A percentile compares a stretch with the other conserved stretches of the same genome.
Evolutionary conservation across 2,888 invertebrate genomes (phyloP).

Genomic region (Cryptocheilus praepositus): DNA sequence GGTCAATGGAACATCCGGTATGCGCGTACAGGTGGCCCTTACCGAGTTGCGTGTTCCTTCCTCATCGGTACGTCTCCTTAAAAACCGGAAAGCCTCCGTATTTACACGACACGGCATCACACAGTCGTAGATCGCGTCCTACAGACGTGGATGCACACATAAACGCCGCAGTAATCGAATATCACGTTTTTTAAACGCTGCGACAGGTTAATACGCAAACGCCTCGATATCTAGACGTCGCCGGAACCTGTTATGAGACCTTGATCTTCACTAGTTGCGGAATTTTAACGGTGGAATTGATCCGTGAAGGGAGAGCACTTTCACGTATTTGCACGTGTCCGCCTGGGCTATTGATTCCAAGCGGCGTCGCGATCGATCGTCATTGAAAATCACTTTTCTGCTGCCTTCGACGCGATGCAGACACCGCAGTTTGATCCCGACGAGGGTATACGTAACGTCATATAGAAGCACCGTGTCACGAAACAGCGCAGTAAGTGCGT

Average conservation of each 20-base stretch:
- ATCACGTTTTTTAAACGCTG: no score
- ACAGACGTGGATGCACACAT: no score
- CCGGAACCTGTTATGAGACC: no score
- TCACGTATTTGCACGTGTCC: background rate
- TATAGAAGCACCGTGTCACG: constrained; percentile 39
- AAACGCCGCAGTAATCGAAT: no score
- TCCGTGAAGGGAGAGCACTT: constrained; percentile 1
- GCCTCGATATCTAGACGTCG: no score
- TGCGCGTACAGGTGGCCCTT: constrained; percentile 49
- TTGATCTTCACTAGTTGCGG: no score
- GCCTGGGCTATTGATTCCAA: no score
- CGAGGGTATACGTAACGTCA: constrained; percentile 18
- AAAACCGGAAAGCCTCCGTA: constrained; percentile 28
- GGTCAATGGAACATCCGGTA: constrained; percentile 66
- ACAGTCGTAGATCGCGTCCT: no score
- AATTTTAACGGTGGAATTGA: constrained; percentile 30
- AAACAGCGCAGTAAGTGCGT: constrained; percentile 46
- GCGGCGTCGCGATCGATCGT: no score
- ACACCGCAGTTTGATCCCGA: constrained; percentile 22
- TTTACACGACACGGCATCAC: constrained; percentile 20
- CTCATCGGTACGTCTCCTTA: constrained; percentile 13
- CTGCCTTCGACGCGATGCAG: constrained; percentile 8
- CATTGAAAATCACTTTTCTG: no score
- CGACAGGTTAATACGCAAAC: no score
- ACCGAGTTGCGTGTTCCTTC: constrained; percentile 31